Evolutionary conservation across 2,888 invertebrate species (phyloP).

Genomic region (Coleophora flavipennella): DNA sequence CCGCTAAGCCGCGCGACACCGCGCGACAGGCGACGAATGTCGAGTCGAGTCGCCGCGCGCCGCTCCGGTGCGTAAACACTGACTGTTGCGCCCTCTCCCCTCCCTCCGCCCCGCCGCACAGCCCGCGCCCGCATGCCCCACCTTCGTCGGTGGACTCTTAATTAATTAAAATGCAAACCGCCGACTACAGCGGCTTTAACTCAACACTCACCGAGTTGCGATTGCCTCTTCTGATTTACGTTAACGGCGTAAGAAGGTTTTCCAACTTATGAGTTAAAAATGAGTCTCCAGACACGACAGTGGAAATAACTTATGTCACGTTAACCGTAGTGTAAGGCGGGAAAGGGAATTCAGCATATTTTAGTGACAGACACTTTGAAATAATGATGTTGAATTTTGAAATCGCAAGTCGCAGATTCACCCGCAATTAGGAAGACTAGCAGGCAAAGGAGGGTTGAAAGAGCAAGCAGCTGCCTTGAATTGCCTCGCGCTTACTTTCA

Average conservation of each 20-base stretch:
- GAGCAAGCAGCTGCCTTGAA: too few species aligned
- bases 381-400: too few species aligned
- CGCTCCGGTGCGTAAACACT: slow-evolving; percentile 57
- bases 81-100: slow-evolving; percentile 40
- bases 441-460: too few species aligned
- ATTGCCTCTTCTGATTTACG: slow-evolving; percentile 46
- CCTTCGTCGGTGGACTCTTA: slow-evolving; percentile 31
- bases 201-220: slow-evolving; percentile 28
- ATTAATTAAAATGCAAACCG: slow-evolving; percentile 68
- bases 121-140: slow-evolving; percentile 15
- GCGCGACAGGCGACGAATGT: slow-evolving; percentile 20
- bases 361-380: too few species aligned
- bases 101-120: slow-evolving; percentile 9
- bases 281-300: too few species aligned
- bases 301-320: background rate
- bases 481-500: too few species aligned
- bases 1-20: slow-evolving; percentile 43
- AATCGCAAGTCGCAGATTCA: too few species aligned
- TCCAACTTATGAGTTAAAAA: too few species aligned
- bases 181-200: slow-evolving; percentile 46
- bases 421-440: too few species aligned
- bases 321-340: too few species aligned
- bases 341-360: too few species aligned
- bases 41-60: slow-evolving; percentile 35
- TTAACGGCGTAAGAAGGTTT: background rate